Percentiles rank a stretch among this genome's conserved stretches.
Evolutionary conservation across 2,888 invertebrate genomes (phyloP).

Genomic region (Pherbina coryleti): DNA sequence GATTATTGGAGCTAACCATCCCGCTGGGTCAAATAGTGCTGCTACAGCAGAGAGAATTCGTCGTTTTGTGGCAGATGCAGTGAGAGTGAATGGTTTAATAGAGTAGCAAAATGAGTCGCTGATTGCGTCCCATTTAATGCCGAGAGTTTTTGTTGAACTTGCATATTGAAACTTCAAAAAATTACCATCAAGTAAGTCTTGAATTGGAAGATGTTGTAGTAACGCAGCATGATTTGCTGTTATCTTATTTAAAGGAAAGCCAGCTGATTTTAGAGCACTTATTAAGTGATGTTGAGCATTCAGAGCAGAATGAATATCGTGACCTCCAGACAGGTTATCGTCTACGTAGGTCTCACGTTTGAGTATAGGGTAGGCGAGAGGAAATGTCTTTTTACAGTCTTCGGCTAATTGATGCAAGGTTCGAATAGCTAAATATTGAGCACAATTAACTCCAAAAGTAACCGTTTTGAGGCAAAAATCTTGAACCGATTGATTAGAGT

Average conservation of each 20-base stretch:
- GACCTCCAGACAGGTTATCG: slow-evolving; percentile 15
- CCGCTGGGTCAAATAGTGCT: slow-evolving; percentile 24
- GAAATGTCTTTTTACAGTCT: not conserved
- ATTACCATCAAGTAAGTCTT: slow-evolving; percentile 13
- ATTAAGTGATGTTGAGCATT: not conserved
- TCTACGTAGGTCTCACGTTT: slow-evolving; percentile 19
- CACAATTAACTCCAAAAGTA: slow-evolving; percentile 16
- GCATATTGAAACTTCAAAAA: slow-evolving; percentile 14
- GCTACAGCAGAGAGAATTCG: slow-evolving; percentile 14
- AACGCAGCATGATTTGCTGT: not conserved
- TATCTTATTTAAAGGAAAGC: slow-evolving; percentile 6
- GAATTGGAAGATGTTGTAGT: not conserved
- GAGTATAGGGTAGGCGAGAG: slow-evolving; percentile 6
- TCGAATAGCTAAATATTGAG: slow-evolving; percentile 27
- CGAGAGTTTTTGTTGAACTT: slow-evolving; percentile 28
- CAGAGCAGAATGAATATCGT: not conserved
- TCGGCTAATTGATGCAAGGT: slow-evolving; percentile 23
- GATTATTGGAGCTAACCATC: slow-evolving; percentile 34
- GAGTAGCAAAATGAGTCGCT: slow-evolving; percentile 16
- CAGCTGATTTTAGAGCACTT: not conserved
- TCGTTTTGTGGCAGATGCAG: not conserved
- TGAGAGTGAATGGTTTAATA: not conserved
- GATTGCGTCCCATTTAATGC: slow-evolving; percentile 32
- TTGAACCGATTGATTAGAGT: not conserved
- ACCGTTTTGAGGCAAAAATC: not conserved